phyloP scores from a whole-genome alignment of 2,113 vertebrate genomes.

The Pao palembangensis region DNA sequence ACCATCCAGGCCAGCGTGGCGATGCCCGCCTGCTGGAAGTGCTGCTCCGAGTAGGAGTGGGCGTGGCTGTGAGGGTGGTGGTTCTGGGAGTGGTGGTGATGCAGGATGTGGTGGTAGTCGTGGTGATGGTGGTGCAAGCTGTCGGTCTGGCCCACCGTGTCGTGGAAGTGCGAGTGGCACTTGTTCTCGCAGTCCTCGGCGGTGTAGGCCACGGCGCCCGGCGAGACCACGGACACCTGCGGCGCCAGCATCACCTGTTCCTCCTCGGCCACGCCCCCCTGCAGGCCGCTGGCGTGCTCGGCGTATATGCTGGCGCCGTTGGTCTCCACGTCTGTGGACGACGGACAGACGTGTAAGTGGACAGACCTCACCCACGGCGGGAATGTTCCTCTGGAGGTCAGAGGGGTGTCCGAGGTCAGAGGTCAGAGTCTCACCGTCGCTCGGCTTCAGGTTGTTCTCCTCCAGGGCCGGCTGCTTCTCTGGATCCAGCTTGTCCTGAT shows the following conservation, averaged over 20 bases:
- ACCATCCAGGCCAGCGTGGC: slow-evolving; percentile 98
- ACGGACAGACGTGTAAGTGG: background rate
- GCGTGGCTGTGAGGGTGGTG: slow-evolving; percentile 96
- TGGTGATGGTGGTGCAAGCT: slow-evolving; percentile 94
- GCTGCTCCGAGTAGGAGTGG: slow-evolving; percentile 89
- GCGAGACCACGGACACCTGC: slow-evolving; percentile 57
- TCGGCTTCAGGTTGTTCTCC: slow-evolving; percentile 76
- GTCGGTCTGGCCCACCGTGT: slow-evolving; percentile 91
- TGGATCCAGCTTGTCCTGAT: slow-evolving; percentile 78
- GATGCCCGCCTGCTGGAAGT: slow-evolving; percentile 89
- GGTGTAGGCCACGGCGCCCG: slow-evolving; percentile 73
- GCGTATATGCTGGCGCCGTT: slow-evolving; percentile 72
- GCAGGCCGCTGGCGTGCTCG: slow-evolving; percentile 62
- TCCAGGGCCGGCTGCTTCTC: slow-evolving; percentile 84
- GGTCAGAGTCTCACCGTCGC: slow-evolving; percentile 77
- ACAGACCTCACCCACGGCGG: no score
- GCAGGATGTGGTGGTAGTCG: slow-evolving; percentile 97
- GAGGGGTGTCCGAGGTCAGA: background rate
- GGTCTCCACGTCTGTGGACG: slow-evolving; percentile 58
- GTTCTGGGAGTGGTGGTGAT: slow-evolving; percentile 97
- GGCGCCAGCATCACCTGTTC: slow-evolving; percentile 93
- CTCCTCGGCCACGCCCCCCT: slow-evolving; percentile 78
- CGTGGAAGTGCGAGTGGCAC: slow-evolving; percentile 96
- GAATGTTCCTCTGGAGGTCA: no score
- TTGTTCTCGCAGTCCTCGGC: slow-evolving; percentile 93